A percentile compares a stretch with the other conserved stretches of the same genome.
Conservation (phyloP, 2,888 invertebrate genomes). For the Pecten maximus region DNA sequence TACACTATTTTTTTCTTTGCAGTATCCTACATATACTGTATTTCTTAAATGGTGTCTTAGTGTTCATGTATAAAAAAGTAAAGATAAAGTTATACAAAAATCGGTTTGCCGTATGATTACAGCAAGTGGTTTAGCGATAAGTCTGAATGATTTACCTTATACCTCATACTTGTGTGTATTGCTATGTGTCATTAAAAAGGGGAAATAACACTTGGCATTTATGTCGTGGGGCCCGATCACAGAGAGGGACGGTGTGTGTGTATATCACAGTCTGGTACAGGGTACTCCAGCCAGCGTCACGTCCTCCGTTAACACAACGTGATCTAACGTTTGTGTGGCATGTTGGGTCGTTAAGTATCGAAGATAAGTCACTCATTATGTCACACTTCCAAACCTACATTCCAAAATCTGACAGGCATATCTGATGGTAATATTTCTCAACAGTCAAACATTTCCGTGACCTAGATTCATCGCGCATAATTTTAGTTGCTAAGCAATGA, state of each 20-base stretch:
- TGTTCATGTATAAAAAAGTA: not conserved
- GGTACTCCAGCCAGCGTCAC: not conserved
- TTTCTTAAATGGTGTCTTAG: not conserved
- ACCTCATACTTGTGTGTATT: not conserved
- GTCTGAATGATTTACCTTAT: not conserved
- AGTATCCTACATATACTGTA: not conserved
- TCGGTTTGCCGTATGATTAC: not conserved
- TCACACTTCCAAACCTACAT: not conserved
- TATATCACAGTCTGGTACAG: not conserved
- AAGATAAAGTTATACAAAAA: not conserved
- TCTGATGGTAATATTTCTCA: conserved; percentile 9
- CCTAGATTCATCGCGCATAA: not conserved
- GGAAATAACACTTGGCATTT: not conserved
- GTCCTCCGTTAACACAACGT: not conserved
- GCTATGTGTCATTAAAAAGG: conserved; percentile 3
- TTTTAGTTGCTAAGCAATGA: not conserved
- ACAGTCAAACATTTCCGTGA: not conserved
- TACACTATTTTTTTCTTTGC: not conserved
- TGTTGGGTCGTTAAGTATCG: not conserved
- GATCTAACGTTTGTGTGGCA: conserved; percentile 14
- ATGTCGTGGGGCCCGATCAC: not conserved
- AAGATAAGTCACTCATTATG: not conserved
- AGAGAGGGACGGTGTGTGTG: not conserved
- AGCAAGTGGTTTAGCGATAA: conserved; percentile 9
- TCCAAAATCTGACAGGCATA: not conserved